Conservation (phyloP, 2,888 invertebrate genomes). For the Tenthredo mesomela region DNA sequence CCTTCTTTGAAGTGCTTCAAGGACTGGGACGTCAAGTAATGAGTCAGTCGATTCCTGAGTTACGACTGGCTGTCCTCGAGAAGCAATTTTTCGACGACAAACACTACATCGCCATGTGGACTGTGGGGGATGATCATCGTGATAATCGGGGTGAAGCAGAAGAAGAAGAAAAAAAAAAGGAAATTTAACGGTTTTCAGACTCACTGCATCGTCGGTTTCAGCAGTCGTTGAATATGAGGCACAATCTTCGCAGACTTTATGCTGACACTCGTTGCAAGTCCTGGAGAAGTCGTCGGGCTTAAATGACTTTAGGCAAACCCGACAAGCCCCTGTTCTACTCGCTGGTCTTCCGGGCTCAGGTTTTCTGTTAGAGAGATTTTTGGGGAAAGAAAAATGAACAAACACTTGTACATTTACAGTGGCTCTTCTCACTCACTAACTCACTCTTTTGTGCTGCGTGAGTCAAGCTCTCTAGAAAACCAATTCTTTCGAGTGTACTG, state of each 20-base stretch:
- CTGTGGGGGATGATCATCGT: constrained; percentile 74
- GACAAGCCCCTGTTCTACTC: constrained; percentile 88
- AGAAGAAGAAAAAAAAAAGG: too few relatives aligned
- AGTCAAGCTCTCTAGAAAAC: background rate
- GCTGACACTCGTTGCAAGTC: constrained; percentile 94
- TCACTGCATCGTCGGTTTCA: constrained; percentile 90
- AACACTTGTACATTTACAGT: background rate
- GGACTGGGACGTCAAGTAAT: constrained; percentile 88
- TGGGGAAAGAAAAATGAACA: background rate
- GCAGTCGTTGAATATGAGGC: constrained; percentile 94
- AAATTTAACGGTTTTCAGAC: constrained; percentile 61
- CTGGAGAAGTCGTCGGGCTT: constrained; percentile 93
- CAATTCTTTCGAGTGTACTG: background rate
- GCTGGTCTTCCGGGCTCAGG: constrained; percentile 86
- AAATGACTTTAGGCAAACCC: constrained; percentile 93
- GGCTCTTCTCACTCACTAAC: background rate
- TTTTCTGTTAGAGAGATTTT: constrained; percentile 69
- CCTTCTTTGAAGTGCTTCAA: constrained; percentile 88
- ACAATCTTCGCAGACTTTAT: constrained; percentile 95
- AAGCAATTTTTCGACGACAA: constrained; percentile 90
- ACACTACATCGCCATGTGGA: constrained; percentile 94
- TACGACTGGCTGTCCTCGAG: constrained; percentile 85
- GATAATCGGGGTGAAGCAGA: background rate
- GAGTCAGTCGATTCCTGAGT: constrained; percentile 93
- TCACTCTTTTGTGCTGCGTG: background rate